Conservation (phyloP, 2,113 vertebrate genomes). For the Mesoclemmys tuberculata region DNA sequence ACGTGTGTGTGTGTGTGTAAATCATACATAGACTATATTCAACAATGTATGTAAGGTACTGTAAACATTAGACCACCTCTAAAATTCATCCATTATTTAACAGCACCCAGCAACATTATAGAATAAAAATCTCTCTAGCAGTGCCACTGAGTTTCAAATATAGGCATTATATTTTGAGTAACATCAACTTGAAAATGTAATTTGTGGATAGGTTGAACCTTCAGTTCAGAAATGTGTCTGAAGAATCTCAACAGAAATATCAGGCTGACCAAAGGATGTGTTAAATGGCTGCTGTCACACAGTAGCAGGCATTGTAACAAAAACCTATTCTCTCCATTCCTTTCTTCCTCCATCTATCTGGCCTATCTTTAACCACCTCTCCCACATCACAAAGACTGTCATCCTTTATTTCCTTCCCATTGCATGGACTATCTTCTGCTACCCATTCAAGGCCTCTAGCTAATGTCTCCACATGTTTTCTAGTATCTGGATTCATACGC, state of each 20-base stretch:
- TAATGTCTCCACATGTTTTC: neutral
- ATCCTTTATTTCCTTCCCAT: rapidly evolving
- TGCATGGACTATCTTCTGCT: neutral
- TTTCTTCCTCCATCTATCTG: neutral
- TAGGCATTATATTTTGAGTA: neutral
- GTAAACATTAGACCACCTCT: neutral
- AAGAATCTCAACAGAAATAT: neutral
- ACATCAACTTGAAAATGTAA: neutral
- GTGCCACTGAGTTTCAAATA: neutral
- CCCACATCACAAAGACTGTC: neutral
- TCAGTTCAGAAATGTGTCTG: neutral
- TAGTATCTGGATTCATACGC: neutral
- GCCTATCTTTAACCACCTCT: neutral
- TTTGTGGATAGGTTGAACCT: neutral
- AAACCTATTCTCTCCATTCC: neutral
- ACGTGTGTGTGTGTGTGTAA: neutral
- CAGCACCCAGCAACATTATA: neutral
- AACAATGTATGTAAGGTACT: neutral
- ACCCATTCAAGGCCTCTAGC: rapidly evolving
- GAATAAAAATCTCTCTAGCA: neutral
- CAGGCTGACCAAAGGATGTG: neutral
- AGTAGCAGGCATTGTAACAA: neutral
- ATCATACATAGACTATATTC: neutral
- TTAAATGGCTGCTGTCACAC: neutral
- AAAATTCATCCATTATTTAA: neutral